phyloP scores from a whole-genome alignment of 2,888 invertebrate genomes.

The Hypolimnas misippus region DNA sequence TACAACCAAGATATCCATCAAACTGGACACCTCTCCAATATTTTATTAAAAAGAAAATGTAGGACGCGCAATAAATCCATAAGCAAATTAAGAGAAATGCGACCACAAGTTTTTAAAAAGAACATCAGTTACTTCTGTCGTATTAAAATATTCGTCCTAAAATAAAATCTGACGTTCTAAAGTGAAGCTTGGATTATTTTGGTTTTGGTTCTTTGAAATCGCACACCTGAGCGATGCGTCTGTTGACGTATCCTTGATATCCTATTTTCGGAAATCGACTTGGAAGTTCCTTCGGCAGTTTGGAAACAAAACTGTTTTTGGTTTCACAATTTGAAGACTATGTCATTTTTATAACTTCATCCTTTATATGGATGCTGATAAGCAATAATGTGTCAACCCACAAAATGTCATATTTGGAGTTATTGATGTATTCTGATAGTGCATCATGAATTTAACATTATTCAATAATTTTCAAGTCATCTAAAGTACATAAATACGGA shows the following conservation, averaged over 20 bases:
- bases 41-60: conserved; percentile 41
- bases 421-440: too few species aligned
- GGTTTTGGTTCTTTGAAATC: conserved; percentile 29
- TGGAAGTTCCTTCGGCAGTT: background rate
- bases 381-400: too few species aligned
- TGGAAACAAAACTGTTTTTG: background rate
- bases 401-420: too few species aligned
- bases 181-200: conserved; percentile 32
- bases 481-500: too few species aligned
- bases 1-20: conserved; percentile 12
- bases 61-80: conserved; percentile 54
- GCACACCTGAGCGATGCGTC: conserved; percentile 32
- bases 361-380: too few species aligned
- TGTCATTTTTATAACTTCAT: too few species aligned
- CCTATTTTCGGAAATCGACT: background rate
- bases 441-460: too few species aligned
- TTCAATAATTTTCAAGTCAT: too few species aligned
- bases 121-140: conserved; percentile 47
- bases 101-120: conserved; percentile 47
- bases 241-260: conserved; percentile 13
- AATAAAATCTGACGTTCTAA: conserved; percentile 33
- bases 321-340: too few species aligned
- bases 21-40: conserved; percentile 1
- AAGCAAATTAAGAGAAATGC: conserved; percentile 53
- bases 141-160: conserved; percentile 46